Evolutionary conservation across 2,888 invertebrate species (phyloP).

Genomic region (Linyphia triangularis): DNA sequence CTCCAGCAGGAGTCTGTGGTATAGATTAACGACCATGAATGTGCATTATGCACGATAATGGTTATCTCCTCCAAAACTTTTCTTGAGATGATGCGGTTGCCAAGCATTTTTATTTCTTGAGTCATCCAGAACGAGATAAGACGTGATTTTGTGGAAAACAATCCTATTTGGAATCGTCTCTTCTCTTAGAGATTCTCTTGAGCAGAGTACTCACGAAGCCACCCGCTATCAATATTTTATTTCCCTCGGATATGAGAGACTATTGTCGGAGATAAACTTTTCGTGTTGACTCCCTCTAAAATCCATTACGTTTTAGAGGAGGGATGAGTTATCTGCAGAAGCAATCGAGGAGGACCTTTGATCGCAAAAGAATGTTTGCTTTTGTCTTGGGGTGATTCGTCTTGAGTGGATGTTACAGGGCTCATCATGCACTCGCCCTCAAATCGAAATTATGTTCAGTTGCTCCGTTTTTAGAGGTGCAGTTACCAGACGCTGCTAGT

Average conservation of each 20-base stretch:
- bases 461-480: not conserved
- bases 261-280: slow-evolving; percentile 59
- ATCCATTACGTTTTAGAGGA: slow-evolving; percentile 62
- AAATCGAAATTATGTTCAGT: not conserved
- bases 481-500: not conserved
- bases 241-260: slow-evolving; percentile 40
- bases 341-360: slow-evolving; percentile 30
- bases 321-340: slow-evolving; percentile 28
- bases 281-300: slow-evolving; percentile 67
- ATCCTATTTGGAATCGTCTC: slow-evolving; percentile 44
- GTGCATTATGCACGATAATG: slow-evolving; percentile 53
- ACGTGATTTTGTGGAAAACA: slow-evolving; percentile 56
- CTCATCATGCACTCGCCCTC: not conserved
- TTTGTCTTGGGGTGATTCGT: slow-evolving; percentile 11
- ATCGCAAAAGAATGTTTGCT: slow-evolving; percentile 35
- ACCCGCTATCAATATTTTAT: slow-evolving; percentile 62
- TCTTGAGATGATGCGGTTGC: not conserved
- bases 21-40: slow-evolving; percentile 42
- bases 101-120: slow-evolving; percentile 18
- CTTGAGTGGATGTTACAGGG: slow-evolving; percentile 7
- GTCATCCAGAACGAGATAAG: slow-evolving; percentile 21
- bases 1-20: slow-evolving; percentile 3
- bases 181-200: slow-evolving; percentile 11
- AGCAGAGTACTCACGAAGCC: slow-evolving; percentile 17
- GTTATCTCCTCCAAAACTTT: slow-evolving; percentile 8